Base-by-base conservation (phyloP, 2,113 vertebrate species). In the Bothrops jararaca region DNA sequence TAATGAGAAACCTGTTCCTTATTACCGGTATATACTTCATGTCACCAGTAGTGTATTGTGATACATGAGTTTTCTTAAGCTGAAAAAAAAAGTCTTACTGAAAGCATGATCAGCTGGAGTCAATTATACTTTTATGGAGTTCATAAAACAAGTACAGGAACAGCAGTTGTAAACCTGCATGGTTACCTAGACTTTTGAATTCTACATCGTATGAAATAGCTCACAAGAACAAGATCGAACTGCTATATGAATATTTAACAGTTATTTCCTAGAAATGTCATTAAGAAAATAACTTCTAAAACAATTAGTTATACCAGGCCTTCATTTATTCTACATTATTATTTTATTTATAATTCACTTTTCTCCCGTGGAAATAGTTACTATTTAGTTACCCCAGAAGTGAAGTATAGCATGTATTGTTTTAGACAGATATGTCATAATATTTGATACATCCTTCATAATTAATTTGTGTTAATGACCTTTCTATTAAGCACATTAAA, bases 381-480 rank as follows among this genome's bases (percentile, higher is more conserved):
- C 5, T 56, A 26, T 58, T 57, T 58, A 12, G 45, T 58, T 89
- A 34, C 1, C 0, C 39, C 93, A 22, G 58, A 89, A 20, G 91
- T 20, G 12, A 54, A 58, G 86, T 92, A 86, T 90, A 94, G 12
- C 15, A 93, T 80, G 3, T 26, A 57, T 45, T 91, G 85, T 29
- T 93, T 94, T 93, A 86, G 92, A 90, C 26, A 69, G 93, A 3
- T 18, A 64, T 34, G 88, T 5, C 26, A 50, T 0, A 80, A 9
- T 34, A 29, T 13, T 94, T 80, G 22, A 93, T 89, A 54, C 80
- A n/a, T 85, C 86, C 48, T 93, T 85, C 3, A 93, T 24, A 13
- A 39, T 80, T 20, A 39, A 23, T 34, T 24, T 90, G 24, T 42
- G 23, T 91, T 85, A 91, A 85, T 34, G n/a, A 34, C 2, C 6